A percentile compares a stretch with the other conserved stretches of the same genome.
phyloP scores from a whole-genome alignment of 2,797 vertebrate genomes.

The Eleutherodactylus coqui region DNA sequence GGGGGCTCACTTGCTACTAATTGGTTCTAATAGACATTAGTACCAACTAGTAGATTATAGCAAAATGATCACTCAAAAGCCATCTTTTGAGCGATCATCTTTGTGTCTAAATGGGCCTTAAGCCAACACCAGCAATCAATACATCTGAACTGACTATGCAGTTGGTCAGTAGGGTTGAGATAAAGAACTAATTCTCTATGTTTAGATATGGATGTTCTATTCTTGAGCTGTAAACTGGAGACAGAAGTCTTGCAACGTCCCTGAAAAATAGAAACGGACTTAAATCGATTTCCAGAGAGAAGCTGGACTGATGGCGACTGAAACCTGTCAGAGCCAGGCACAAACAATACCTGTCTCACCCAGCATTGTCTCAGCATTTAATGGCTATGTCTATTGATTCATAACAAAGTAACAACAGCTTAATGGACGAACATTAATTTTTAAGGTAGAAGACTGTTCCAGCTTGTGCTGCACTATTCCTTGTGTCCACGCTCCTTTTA shows the following conservation, averaged over 20 bases:
- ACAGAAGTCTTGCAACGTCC: slow-evolving; percentile 36
- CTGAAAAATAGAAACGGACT: slow-evolving; percentile 30
- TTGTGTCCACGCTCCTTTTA: neutral
- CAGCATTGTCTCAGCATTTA: slow-evolving; percentile 29
- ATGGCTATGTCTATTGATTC: slow-evolving; percentile 36
- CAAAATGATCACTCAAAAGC: too few relatives aligned
- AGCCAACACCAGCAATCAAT: neutral
- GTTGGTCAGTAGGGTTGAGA: neutral
- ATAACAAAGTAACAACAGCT: slow-evolving; percentile 16
- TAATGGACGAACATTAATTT: slow-evolving; percentile 39
- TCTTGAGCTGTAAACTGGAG: slow-evolving; percentile 31
- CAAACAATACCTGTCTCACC: slow-evolving; percentile 3
- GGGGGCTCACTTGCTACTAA: too few relatives aligned
- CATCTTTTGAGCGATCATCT: too few relatives aligned
- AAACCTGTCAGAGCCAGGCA: neutral
- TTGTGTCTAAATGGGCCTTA: too few relatives aligned
- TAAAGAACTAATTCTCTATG: neutral
- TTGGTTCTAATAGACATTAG: too few relatives aligned
- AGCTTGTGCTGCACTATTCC: neutral
- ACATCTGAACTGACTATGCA: neutral
- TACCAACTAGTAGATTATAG: too few relatives aligned
- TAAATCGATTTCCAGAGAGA: slow-evolving; percentile 34
- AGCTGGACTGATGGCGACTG: slow-evolving; percentile 28
- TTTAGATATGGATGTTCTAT: neutral
- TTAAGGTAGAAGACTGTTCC: slow-evolving; percentile 23